Percentiles rank a stretch among this genome's conserved stretches.
Conservation (phyloP, 2,888 invertebrate genomes). For the Herminia tarsipennalis region DNA sequence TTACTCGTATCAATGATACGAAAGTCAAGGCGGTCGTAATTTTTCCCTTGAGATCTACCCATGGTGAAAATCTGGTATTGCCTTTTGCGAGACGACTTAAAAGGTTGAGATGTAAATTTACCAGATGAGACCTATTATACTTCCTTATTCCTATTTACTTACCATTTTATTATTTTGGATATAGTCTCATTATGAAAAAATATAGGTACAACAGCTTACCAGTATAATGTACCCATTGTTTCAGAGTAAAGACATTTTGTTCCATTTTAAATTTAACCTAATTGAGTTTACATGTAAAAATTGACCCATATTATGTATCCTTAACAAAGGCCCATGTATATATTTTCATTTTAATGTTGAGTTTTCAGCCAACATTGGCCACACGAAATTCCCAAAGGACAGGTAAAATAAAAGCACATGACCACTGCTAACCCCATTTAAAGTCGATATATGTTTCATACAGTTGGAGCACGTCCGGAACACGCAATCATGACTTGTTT, state of each 20-base stretch:
- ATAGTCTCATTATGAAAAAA: too few relatives aligned
- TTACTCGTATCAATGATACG: too few relatives aligned
- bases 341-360: constrained; percentile 6
- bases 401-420: constrained; percentile 16
- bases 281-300: constrained; percentile 2
- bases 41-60: too few relatives aligned
- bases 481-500: constrained; percentile 45
- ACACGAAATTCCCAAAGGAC: not conserved
- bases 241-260: not conserved
- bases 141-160: too few relatives aligned
- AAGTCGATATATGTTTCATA: constrained; percentile 38
- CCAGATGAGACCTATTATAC: too few relatives aligned
- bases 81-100: too few relatives aligned
- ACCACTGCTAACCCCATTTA: constrained; percentile 25
- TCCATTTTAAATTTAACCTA: not conserved
- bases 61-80: too few relatives aligned
- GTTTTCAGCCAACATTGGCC: not conserved
- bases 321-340: not conserved
- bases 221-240: too few relatives aligned
- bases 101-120: too few relatives aligned
- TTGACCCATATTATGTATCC: not conserved
- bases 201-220: too few relatives aligned
- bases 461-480: constrained; percentile 13
- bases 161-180: too few relatives aligned
- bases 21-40: too few relatives aligned